Conservation (phyloP, 1,140 invertebrate species). For the Anastatus disparis region DNA sequence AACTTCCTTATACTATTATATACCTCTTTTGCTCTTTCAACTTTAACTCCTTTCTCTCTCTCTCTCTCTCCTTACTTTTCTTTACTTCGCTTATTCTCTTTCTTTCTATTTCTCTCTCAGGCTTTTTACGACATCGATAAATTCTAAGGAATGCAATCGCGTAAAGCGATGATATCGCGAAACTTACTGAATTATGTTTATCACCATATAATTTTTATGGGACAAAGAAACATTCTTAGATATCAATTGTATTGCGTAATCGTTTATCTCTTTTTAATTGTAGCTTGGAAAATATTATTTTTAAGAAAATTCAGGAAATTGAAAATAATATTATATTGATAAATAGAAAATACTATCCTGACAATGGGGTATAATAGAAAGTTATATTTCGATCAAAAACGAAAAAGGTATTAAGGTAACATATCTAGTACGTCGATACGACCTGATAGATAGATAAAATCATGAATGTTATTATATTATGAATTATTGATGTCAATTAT, state of each 20-base stretch:
- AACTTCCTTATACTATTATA: no score
- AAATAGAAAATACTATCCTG: no score
- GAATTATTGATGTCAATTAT: no score
- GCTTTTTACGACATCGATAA: conserved; percentile 51
- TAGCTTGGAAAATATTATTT: no score
- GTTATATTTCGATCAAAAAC: no score
- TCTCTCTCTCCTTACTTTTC: neutral
- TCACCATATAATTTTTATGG: conserved; percentile 31
- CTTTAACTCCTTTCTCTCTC: conserved; percentile 6
- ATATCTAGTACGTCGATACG: no score
- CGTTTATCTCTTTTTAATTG: neutral
- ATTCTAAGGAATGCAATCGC: conserved; percentile 38
- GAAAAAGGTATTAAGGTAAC: no score
- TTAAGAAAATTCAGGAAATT: no score
- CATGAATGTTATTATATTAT: no score
- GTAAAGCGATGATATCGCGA: conserved; percentile 32
- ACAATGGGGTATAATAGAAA: no score
- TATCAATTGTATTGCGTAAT: conserved; percentile 23
- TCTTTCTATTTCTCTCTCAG: neutral
- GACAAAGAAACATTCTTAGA: conserved; percentile 22
- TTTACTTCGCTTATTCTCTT: neutral
- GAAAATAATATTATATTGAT: no score
- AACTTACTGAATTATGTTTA: conserved; percentile 38
- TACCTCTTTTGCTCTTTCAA: conserved; percentile 45
- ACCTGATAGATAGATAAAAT: no score